These are phyloP conservation scores for Hylaeus anthracinus DNA, from an alignment of 1,140 invertebrate species.

Conservation along the genomic window DNA sequence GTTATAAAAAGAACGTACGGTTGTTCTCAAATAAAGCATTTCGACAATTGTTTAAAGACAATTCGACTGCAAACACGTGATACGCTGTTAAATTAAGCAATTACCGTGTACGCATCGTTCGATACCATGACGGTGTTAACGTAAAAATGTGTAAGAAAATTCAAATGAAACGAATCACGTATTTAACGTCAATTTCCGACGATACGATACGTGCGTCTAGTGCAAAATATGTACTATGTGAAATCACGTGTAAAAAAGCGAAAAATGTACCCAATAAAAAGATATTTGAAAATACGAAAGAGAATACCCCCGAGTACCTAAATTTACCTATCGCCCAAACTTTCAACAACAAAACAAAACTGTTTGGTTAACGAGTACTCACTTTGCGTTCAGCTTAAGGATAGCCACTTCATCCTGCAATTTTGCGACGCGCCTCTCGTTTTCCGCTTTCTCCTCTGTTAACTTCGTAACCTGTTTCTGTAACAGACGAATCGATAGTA, in stretches of 20 bases:
- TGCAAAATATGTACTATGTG: background rate
- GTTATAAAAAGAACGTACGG: no score
- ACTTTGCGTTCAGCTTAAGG: conserved; percentile 74
- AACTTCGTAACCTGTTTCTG: conserved; percentile 73
- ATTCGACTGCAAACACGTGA: background rate
- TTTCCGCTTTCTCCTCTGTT: conserved; percentile 71
- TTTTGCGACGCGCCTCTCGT: conserved; percentile 69
- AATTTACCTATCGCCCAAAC: background rate
- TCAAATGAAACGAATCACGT: background rate
- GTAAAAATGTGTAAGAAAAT: background rate
- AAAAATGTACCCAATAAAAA: background rate
- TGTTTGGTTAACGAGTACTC: conserved; percentile 59
- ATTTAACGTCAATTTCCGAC: background rate
- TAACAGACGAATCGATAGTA: conserved; percentile 15
- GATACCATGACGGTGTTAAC: no score
- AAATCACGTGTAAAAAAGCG: background rate
- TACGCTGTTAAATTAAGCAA: no score
- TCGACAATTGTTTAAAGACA: background rate
- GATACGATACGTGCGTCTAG: background rate
- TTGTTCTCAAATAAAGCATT: no score
- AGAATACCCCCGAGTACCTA: background rate
- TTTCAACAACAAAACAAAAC: conserved; percentile 3
- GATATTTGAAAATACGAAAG: background rate
- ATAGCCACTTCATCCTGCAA: conserved; percentile 73
- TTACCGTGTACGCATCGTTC: no score